These are phyloP conservation scores for Crossocerus cetratus DNA, from an alignment of 2,888 invertebrate species.

Conservation along the genomic window DNA sequence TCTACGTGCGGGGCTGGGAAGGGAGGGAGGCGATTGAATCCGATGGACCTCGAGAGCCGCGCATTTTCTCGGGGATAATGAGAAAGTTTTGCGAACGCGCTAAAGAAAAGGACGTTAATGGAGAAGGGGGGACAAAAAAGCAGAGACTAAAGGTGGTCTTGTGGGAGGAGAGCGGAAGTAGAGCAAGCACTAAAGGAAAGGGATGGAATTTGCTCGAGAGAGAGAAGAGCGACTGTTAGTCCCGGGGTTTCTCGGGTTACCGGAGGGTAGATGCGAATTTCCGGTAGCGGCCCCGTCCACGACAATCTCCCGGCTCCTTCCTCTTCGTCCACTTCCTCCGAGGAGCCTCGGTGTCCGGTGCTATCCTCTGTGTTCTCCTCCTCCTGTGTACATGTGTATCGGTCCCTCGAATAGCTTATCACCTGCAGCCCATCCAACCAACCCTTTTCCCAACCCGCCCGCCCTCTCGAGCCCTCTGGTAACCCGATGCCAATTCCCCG, in stretches of 20 bases:
- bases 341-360: neutral
- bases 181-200: neutral
- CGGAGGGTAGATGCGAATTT: conserved; percentile 52
- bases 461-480: too few species aligned
- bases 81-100: conserved; percentile 54
- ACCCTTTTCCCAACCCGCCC: too few species aligned
- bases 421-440: neutral
- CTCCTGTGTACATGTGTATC: conserved; percentile 19
- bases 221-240: conserved; percentile 38
- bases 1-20: neutral
- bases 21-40: conserved; percentile 27
- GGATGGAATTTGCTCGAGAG: conserved; percentile 47
- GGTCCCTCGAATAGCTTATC: conserved; percentile 34
- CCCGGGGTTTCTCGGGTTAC: conserved; percentile 44
- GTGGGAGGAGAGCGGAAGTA: conserved; percentile 18
- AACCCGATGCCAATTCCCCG: too few species aligned
- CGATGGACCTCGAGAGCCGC: conserved; percentile 35
- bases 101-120: conserved; percentile 53
- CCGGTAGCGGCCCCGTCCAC: conserved; percentile 33
- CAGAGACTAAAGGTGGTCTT: neutral
- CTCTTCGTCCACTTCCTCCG: conserved; percentile 12
- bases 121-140: conserved; percentile 40
- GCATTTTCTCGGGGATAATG: conserved; percentile 53
- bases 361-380: neutral
- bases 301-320: conserved; percentile 43